Percentiles rank a stretch among this genome's conserved stretches.
These are phyloP conservation scores for Oncorhynchus clarkii DNA, from an alignment of 2,113 vertebrate species.

Conservation along the genomic window DNA sequence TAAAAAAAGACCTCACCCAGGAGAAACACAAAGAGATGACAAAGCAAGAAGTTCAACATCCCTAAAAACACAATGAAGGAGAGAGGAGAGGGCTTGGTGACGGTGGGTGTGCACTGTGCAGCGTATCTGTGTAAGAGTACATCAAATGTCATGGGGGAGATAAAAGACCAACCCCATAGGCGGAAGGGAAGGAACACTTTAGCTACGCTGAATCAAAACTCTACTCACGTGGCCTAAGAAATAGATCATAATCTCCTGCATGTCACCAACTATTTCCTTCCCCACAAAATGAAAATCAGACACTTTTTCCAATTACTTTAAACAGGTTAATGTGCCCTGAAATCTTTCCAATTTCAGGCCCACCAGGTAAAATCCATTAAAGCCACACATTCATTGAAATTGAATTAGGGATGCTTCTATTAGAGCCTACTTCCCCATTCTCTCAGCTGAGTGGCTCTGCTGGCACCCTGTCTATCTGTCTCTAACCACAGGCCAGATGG, in stretches of 20 bases:
- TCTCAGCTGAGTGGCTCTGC: constrained; percentile 52
- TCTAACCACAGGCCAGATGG: constrained; percentile 62
- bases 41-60: constrained; percentile 34
- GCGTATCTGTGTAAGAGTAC: constrained; percentile 22
- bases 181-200: constrained; percentile 21
- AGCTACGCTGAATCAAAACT: constrained; percentile 29
- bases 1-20: constrained; percentile 50
- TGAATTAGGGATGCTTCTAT: constrained; percentile 57
- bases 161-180: constrained; percentile 33
- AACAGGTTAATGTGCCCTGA: constrained; percentile 59
- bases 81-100: constrained; percentile 5
- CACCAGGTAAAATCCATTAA: constrained; percentile 49
- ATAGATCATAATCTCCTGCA: constrained; percentile 44
- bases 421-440: constrained; percentile 47
- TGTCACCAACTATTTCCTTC: constrained; percentile 37
- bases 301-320: constrained; percentile 42
- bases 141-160: constrained; percentile 48
- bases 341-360: constrained; percentile 62
- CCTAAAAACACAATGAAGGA: constrained; percentile 10
- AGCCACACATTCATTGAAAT: constrained; percentile 45
- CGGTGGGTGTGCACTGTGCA: constrained; percentile 1
- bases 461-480: constrained; percentile 47
- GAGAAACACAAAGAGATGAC: constrained; percentile 45
- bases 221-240: constrained; percentile 26
- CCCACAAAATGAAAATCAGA: constrained; percentile 36